Conservation (phyloP, 2,888 invertebrate genomes). For the Belgica antarctica region DNA sequence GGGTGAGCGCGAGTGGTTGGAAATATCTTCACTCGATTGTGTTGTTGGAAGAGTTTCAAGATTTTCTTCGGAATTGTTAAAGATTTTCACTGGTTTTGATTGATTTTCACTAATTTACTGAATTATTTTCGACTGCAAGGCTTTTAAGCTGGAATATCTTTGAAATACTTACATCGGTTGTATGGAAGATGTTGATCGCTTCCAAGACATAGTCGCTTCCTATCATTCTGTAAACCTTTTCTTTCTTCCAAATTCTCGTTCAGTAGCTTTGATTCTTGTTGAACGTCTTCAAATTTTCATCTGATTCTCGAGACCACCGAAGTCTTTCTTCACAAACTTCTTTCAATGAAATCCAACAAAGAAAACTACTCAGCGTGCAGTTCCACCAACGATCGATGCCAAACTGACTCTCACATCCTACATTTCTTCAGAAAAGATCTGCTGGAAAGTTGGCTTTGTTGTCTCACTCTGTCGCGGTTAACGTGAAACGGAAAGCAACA, state of each 20-base stretch:
- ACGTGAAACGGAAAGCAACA: not conserved
- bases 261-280: no score
- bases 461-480: not conserved
- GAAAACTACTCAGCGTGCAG: not conserved
- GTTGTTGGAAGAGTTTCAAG: not conserved
- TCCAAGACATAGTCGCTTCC: slow-evolving; percentile 83
- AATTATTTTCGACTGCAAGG: not conserved
- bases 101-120: no score
- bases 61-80: not conserved
- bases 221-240: slow-evolving; percentile 60
- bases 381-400: not conserved
- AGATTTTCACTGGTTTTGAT: not conserved
- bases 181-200: slow-evolving; percentile 83
- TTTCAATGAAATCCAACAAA: no score
- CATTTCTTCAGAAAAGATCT: not conserved
- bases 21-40: not conserved
- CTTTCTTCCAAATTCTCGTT: no score
- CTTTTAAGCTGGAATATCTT: no score
- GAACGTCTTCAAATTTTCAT: no score
- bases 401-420: not conserved
- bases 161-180: slow-evolving; percentile 73
- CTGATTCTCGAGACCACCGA: no score
- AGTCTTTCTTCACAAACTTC: slow-evolving; percentile 44
- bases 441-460: not conserved
- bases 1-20: not conserved